Evolutionary conservation across 2,888 invertebrate species (phyloP), one percentile per base, ranked within the genome.

Genomic region (Dendrolimus pini): DNA sequence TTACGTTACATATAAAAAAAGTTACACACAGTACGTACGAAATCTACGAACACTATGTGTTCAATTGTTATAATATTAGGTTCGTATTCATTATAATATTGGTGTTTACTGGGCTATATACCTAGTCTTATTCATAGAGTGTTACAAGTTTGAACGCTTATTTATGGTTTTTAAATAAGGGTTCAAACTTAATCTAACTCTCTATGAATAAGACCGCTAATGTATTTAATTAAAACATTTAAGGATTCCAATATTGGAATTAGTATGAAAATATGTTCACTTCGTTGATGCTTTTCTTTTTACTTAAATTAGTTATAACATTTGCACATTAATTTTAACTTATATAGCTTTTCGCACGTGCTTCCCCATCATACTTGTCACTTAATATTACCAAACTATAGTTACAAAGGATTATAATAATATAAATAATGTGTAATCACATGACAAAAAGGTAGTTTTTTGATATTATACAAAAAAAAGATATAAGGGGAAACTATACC

Each of bases 211-310:
- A 3, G 6, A 30, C 30, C 63, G 60, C 60, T 62, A 74, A 74
- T 74, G 66, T 76, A 77, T 72, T 73, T 67, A 73, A 63, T 71
- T 64, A 65, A 74, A 70, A 71, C 66, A 66, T 60, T 62, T 65
- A 62, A 64, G 61, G 54, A 64, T 66, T 65, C 61, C 61, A 63
- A 58, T 61, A 63, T 62, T 59, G 67, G 67, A 71, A 69, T 61
- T 67, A 65, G 68, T 73, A 77, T 66, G 71, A 77, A 78, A 78
- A 79, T 78, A 77, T 59, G 70, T 80, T 71, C 67, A 41, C 52
- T 75, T 66, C 71, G 63, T 60, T 62, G 67, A 69, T 65, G 64
- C 54, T 57, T 62, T 62, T 59, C 63, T 58, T 58, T 59, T 59
- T 58, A 30, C 30, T 6, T 30, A 30, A 30, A 30, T 30, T 30